Conservation (phyloP, 2,797 vertebrate species). For the Octomys mimax region DNA sequence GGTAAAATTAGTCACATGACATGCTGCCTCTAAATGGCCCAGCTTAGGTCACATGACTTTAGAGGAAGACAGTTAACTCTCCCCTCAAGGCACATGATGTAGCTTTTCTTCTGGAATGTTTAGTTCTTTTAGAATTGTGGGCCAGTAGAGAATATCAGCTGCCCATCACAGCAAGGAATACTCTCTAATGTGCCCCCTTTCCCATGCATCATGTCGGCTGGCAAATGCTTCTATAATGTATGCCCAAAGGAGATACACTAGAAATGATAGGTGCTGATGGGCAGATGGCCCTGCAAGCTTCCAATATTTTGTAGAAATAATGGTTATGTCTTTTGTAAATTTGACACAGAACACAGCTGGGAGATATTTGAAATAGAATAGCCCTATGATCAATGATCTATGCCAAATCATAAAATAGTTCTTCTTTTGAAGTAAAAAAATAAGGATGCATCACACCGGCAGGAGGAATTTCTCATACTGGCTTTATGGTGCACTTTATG, state of each 20-base stretch:
- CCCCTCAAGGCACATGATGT: neutral
- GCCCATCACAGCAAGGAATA: neutral
- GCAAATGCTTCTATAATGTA: neutral
- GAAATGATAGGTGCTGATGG: slow-evolving; percentile 47
- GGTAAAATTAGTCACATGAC: neutral
- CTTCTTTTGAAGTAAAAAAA: slow-evolving; percentile 73
- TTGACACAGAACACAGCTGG: slow-evolving; percentile 77
- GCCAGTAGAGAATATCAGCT: neutral
- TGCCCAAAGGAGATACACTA: slow-evolving; percentile 7
- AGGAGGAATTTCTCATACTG: slow-evolving; percentile 59
- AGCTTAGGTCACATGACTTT: neutral
- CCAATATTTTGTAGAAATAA: slow-evolving; percentile 74
- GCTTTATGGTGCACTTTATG: slow-evolving; percentile 64
- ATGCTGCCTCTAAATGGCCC: neutral
- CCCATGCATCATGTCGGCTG: neutral
- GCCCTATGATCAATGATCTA: slow-evolving; percentile 70
- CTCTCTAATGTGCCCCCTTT: neutral
- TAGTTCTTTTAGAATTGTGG: neutral
- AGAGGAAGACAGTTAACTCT: neutral
- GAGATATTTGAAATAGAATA: slow-evolving; percentile 74
- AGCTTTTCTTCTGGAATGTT: neutral
- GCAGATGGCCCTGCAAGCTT: slow-evolving; percentile 60
- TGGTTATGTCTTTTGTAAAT: slow-evolving; percentile 71
- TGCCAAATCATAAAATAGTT: slow-evolving; percentile 77
- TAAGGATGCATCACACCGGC: slow-evolving; percentile 40